phyloP scores from a whole-genome alignment of 2,113 vertebrate species.

The Mus spicilegus region DNA sequence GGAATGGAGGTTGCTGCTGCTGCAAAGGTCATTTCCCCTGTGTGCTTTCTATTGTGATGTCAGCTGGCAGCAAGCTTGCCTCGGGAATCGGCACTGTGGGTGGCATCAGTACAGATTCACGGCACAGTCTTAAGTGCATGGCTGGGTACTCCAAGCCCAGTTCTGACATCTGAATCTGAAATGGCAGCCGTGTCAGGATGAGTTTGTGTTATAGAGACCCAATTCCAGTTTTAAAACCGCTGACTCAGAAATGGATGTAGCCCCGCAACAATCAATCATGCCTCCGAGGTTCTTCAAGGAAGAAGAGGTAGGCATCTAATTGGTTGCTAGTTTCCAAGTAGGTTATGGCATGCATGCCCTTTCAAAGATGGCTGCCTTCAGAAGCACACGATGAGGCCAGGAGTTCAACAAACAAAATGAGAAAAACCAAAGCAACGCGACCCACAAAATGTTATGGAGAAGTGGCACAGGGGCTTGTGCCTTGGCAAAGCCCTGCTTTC shows the following conservation, averaged over 20 bases:
- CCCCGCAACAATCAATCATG: background rate
- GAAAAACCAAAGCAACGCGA: background rate
- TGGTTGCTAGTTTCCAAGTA: background rate
- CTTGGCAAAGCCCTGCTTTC: background rate
- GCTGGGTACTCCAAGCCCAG: background rate
- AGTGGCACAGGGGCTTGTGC: background rate
- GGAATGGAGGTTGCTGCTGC: background rate
- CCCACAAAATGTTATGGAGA: background rate
- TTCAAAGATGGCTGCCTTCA: background rate
- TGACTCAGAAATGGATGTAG: background rate
- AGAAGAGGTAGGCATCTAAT: background rate
- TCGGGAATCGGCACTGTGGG: background rate
- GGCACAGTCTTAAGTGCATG: background rate
- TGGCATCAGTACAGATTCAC: background rate
- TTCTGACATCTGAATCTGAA: background rate
- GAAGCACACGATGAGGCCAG: background rate
- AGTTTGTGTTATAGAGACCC: slow-evolving; percentile 40
- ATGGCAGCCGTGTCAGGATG: slow-evolving; percentile 69
- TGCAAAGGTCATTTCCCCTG: background rate
- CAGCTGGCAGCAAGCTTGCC: background rate
- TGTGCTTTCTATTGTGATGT: background rate
- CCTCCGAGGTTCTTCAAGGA: background rate
- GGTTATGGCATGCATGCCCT: background rate
- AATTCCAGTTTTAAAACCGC: slow-evolving; percentile 51
- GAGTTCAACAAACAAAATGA: background rate